Evolutionary conservation across 1,140 invertebrate species (phyloP), one percentile per base, ranked within the genome.

Genomic region (Dreissena polymorpha): DNA sequence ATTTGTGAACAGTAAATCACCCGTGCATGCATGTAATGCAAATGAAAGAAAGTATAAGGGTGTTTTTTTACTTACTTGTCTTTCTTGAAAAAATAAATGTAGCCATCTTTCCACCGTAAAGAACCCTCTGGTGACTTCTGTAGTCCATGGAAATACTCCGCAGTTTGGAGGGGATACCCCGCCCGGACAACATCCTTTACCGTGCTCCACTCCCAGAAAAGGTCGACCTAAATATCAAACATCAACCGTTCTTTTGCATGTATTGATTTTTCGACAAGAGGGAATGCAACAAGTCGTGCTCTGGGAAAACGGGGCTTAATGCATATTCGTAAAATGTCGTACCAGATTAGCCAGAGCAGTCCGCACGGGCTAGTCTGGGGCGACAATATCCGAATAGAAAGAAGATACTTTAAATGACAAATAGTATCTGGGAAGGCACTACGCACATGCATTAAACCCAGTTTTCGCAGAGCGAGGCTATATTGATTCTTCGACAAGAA

Each of bases 21-120:
- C 13, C 1, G 0, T 51, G 69, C 18, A 51, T 21, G 8, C 18
- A 23, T 6, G 71, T 57, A 8, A 16, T 18, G 10, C 49, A 23
- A 14, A n/a, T 39, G n/a, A 25, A 73, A 21, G 49, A n/a, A 55
- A 27, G 64, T 63, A 60, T 14, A 21, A 76, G 14, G 14, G 6
- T 25, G 0, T 25, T 27, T 7, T 49, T 50, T 49, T 51, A 68
- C 86, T 55, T 55, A 87, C 86, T 84, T 87, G 10, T 87, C 77
- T 13, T 57, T 79, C 68, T 84, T 85, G 73, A 87, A 85, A 70
- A 86, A 85, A 65, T 87, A 87, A 60, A 85, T 73, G 68, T 77
- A 84, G 3, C 80, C 84, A 67, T 87, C 86, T 18, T 49, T 71
- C 86, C 86, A 86, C 10, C 77, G 53, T 13, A 84, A 27, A 12